Conservation (phyloP, 2,113 vertebrate genomes). For the Uria aalge region DNA sequence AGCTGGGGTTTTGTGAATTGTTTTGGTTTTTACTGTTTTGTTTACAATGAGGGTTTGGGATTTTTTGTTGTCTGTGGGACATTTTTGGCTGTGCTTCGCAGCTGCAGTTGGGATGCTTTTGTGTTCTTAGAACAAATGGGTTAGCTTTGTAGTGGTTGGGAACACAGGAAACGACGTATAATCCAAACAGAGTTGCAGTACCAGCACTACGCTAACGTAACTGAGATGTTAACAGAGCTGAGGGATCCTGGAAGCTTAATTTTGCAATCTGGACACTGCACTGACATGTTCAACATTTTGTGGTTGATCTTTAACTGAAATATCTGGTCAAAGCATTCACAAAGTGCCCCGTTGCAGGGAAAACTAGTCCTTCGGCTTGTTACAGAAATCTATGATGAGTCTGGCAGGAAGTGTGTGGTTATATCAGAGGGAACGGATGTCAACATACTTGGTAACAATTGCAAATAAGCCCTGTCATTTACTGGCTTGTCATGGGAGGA, state of each 20-base stretch:
- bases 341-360: neutral
- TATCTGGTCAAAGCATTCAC: neutral
- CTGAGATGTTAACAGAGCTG: neutral
- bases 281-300: neutral
- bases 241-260: neutral
- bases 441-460: neutral
- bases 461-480: neutral
- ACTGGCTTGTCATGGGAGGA: neutral
- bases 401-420: neutral
- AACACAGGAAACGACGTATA: neutral
- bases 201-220: accelerated
- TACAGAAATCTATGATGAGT: neutral
- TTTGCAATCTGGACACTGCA: neutral
- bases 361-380: neutral
- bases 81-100: neutral
- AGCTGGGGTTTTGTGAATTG: neutral
- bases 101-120: neutral
- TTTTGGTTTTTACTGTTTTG: neutral
- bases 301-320: neutral
- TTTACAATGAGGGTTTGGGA: neutral
- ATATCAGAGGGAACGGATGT: neutral
- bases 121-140: neutral
- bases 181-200: neutral
- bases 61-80: neutral
- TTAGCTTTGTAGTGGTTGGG: neutral